Evolutionary conservation across 1,140 invertebrate species (phyloP), one percentile per base, ranked within the genome.

Genomic region (Papilio helenus): DNA sequence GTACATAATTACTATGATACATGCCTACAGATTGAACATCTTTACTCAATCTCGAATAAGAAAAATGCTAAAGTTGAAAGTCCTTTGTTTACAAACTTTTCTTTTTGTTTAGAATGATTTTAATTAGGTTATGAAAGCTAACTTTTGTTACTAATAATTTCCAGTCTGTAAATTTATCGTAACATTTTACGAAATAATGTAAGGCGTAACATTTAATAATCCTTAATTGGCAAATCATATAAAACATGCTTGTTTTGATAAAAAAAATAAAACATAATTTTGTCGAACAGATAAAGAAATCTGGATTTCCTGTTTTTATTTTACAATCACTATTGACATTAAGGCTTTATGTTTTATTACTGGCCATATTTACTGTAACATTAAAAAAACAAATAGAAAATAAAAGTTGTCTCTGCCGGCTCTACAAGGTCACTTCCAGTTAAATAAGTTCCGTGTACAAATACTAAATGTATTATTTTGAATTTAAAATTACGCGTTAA

Each of bases 341-440:
- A 68, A 12, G 23, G 61, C 14, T 68, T 68, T 1, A 68, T 29
- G 61, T 68, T n/a, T n/a, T 68, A 65, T 3, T 20, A 68, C 61
- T 68, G 44, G n/a, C 46, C 26, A 51, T 34, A 68, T 79, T 68
- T 68, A 26, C 39, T 20, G 7, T 18, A n/a, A 34, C 2, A 68
- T 68, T 58, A 20, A 68, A 65, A 61, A 68, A 68, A 68, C 12
- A 68, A 29, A 34, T 29, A 68, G 26, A 29, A 68, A 68, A 68
- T 68, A 68, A 68, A 68, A 68, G 61, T 68, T 68, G 61, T 34
- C 61, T 65, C 61, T 68, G 61, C 61, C 61, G 23, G 58, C 10
- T 23, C 10, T 16, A 68, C 61, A 68, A 68, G 61, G 61, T 14
- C 61, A 68, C 61, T 29, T 68, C 26, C 26, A 68, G 51, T 68